Conservation (phyloP, 2,113 vertebrate species). For the Melanerpes formicivorus region DNA sequence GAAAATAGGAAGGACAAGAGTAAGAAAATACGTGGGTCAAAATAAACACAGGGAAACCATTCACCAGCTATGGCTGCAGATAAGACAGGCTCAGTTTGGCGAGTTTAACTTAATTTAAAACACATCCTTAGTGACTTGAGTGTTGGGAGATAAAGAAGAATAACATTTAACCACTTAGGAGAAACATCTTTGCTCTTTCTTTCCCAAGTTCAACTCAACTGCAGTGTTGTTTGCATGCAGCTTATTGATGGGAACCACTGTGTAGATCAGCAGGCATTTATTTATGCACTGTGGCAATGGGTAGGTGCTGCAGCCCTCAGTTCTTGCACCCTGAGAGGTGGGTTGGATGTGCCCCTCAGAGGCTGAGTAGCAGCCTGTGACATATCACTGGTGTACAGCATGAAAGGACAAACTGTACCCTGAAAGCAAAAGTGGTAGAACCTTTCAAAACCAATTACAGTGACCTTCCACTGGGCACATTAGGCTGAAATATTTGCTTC, state of each 20-base stretch:
- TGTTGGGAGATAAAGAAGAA: neutral
- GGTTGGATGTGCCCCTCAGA: neutral
- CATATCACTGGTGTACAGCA: neutral
- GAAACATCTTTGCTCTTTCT: neutral
- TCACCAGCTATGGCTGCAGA: neutral
- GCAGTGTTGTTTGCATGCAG: neutral
- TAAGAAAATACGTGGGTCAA: neutral
- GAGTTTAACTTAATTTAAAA: neutral
- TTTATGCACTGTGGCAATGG: neutral
- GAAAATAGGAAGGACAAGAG: neutral
- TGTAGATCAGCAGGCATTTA: neutral
- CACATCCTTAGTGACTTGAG: neutral
- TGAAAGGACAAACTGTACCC: neutral
- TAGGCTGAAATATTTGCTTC: constrained; percentile 10
- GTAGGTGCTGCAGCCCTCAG: neutral
- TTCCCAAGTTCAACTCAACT: neutral
- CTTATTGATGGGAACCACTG: neutral
- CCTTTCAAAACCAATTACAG: neutral
- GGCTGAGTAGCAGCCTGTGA: neutral
- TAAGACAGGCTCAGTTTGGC: neutral
- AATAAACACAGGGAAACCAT: neutral
- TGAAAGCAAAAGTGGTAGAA: neutral
- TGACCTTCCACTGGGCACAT: neutral
- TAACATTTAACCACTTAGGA: neutral
- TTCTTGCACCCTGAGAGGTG: neutral